Conservation (phyloP, 1,140 invertebrate genomes). For the Drosophila mayri region DNA sequence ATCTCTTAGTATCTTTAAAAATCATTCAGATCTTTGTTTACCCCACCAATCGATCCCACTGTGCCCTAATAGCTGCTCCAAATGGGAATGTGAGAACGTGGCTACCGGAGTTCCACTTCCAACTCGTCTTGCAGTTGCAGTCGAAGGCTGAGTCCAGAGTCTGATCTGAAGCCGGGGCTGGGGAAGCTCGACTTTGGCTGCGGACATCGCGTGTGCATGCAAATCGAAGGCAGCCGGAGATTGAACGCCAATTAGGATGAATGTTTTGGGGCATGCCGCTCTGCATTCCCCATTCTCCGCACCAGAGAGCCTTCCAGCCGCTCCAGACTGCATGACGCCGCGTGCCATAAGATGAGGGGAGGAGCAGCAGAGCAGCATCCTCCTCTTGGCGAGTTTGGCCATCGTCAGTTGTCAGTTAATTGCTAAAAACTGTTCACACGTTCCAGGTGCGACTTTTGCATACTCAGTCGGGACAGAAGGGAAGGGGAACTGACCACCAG, state of each 20-base stretch:
- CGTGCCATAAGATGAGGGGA: constrained; percentile 40
- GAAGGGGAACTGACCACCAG: constrained; percentile 20
- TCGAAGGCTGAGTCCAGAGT: neutral
- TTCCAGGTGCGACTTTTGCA: constrained; percentile 78
- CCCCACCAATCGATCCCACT: neutral
- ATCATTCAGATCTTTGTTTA: too few species aligned
- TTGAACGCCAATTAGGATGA: constrained; percentile 82
- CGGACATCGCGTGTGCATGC: constrained; percentile 77
- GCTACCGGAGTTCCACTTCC: constrained; percentile 37
- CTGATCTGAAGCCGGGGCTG: neutral
- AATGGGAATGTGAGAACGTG: constrained; percentile 53
- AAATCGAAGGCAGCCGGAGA: constrained; percentile 72
- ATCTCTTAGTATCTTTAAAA: neutral
- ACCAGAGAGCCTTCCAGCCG: constrained; percentile 12
- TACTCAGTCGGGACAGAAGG: constrained; percentile 16
- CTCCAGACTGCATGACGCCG: constrained; percentile 78
- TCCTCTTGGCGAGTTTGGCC: constrained; percentile 21
- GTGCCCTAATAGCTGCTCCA: constrained; percentile 13
- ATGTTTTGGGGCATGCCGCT: constrained; percentile 72
- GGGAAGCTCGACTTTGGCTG: constrained; percentile 10
- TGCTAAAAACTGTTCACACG: constrained; percentile 83
- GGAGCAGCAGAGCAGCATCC: constrained; percentile 15
- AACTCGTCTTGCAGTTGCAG: constrained; percentile 1
- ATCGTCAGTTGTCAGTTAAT: constrained; percentile 68
- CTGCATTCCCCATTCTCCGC: constrained; percentile 1